Conservation (phyloP, 2,113 vertebrate species). For the Dipodomys spectabilis region DNA sequence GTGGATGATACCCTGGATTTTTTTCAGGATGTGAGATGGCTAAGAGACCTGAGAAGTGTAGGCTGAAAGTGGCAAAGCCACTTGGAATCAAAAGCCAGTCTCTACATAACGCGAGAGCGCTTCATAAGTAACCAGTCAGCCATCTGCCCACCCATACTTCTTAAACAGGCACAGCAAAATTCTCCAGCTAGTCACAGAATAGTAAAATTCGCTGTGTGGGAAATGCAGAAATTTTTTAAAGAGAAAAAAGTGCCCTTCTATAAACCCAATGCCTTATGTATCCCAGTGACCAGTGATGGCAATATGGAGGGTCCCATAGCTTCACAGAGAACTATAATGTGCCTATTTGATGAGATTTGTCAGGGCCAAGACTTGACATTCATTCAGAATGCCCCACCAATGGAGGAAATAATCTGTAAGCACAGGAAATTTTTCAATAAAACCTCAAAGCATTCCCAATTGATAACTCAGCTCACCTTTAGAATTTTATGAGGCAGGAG, state of each 20-base stretch:
- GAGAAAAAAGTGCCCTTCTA: conserved; percentile 74
- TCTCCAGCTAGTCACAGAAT: conserved; percentile 65
- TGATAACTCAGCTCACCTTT: conserved; percentile 78
- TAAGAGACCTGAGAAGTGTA: conserved; percentile 18
- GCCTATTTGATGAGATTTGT: conserved; percentile 82
- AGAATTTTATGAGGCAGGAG: conserved; percentile 63
- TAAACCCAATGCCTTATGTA: conserved; percentile 72
- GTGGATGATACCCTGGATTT: neutral
- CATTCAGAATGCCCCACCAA: conserved; percentile 77
- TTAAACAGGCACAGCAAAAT: conserved; percentile 59
- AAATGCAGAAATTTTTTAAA: conserved; percentile 73
- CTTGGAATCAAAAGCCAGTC: conserved; percentile 48
- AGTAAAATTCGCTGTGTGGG: conserved; percentile 65
- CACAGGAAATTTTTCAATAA: conserved; percentile 84
- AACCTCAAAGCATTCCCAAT: conserved; percentile 78
- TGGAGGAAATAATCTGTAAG: conserved; percentile 81
- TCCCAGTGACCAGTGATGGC: conserved; percentile 67
- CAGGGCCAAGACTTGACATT: conserved; percentile 80
- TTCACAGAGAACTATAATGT: conserved; percentile 71
- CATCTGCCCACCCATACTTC: neutral
- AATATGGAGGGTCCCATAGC: conserved; percentile 35
- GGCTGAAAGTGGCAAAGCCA: conserved; percentile 22
- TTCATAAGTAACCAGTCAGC: conserved; percentile 73
- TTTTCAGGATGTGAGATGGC: neutral
- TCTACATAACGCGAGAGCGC: neutral